These are phyloP conservation scores for Sinhomidia bicolor DNA, from an alignment of 2,888 invertebrate species.

Conservation along the genomic window DNA sequence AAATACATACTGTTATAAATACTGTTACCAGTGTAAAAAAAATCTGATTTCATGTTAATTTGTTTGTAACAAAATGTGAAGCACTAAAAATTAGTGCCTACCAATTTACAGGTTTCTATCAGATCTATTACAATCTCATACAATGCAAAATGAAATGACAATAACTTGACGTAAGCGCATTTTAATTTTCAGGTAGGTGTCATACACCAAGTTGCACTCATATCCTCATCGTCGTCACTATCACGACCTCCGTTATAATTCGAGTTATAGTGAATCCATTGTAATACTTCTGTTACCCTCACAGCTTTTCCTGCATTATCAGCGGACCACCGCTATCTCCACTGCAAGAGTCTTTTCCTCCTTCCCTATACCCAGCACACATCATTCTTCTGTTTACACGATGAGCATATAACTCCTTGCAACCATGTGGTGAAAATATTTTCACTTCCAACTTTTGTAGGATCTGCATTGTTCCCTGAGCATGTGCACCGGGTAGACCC, in stretches of 20 bases:
- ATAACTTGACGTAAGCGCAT: too few relatives aligned
- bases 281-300: conserved; percentile 72
- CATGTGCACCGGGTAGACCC: conserved; percentile 72
- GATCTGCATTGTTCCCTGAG: conserved; percentile 63
- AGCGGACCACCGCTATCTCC: conserved; percentile 73
- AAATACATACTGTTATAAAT: too few relatives aligned
- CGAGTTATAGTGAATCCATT: conserved; percentile 74
- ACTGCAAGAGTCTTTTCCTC: conserved; percentile 75
- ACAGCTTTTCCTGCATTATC: conserved; percentile 68
- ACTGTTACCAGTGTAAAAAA: too few relatives aligned
- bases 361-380: conserved; percentile 77
- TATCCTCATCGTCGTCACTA: not conserved
- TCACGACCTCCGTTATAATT: conserved; percentile 56
- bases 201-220: not conserved
- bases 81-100: too few relatives aligned
- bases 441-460: conserved; percentile 76
- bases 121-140: too few relatives aligned
- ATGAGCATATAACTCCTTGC: conserved; percentile 74
- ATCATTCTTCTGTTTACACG: conserved; percentile 77
- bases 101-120: too few relatives aligned
- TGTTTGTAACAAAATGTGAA: too few relatives aligned
- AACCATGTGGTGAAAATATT: conserved; percentile 72
- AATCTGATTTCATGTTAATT: too few relatives aligned
- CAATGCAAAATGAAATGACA: too few relatives aligned
- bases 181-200: too few relatives aligned